These are phyloP conservation scores for Nomia melanderi DNA, from an alignment of 1,140 invertebrate species.

Conservation along the genomic window DNA sequence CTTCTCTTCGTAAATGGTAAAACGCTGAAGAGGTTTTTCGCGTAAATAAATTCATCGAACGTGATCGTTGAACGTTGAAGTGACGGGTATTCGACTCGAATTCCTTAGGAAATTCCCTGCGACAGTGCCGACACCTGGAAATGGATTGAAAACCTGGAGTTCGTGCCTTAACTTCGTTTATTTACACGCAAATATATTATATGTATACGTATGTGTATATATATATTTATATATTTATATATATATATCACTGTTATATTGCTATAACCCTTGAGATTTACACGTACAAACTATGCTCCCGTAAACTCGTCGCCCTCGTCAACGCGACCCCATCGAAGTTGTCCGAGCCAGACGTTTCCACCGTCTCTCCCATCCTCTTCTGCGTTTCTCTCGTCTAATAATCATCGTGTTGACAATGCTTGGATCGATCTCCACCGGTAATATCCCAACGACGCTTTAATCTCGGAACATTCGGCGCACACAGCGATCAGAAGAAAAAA, in stretches of 20 bases:
- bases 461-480: not conserved
- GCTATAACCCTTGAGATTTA: constrained; percentile 76
- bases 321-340: constrained; percentile 23
- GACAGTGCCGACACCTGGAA: too few species aligned
- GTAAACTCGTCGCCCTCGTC: constrained; percentile 20
- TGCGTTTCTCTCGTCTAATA: not conserved
- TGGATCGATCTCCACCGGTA: not conserved
- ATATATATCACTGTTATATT: constrained; percentile 77
- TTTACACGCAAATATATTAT: constrained; percentile 81
- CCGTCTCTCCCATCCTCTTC: not conserved
- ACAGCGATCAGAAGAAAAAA: too few species aligned
- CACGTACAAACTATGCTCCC: constrained; percentile 63
- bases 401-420: constrained; percentile 7
- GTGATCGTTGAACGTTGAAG: too few species aligned
- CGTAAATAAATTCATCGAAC: too few species aligned
- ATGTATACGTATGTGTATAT: constrained; percentile 57
- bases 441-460: not conserved
- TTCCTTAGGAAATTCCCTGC: too few species aligned
- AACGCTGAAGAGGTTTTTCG: too few species aligned
- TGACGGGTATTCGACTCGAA: too few species aligned
- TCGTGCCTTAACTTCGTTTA: constrained; percentile 76
- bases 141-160: too few species aligned
- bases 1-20: too few species aligned
- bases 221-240: constrained; percentile 51
- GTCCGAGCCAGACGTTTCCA: not conserved